Percentiles rank a stretch among this genome's conserved stretches.
Conservation (phyloP, 2,113 vertebrate genomes). For the Bombycilla garrulus region DNA sequence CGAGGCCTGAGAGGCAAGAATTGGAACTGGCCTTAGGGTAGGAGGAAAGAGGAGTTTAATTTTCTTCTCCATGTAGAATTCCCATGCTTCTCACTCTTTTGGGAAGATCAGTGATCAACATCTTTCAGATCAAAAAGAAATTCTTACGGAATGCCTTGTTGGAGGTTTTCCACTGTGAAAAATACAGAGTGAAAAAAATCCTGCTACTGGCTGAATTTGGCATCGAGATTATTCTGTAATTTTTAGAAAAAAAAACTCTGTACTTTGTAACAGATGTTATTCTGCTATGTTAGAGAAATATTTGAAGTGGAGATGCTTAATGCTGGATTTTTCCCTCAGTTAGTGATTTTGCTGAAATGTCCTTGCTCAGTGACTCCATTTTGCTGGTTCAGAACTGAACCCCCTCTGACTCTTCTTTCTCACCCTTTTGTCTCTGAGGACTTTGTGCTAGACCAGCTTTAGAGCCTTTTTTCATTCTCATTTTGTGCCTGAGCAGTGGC, state of each 20-base stretch:
- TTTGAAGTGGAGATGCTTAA: not conserved
- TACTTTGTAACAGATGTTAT: conserved; percentile 1
- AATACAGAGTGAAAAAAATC: not conserved
- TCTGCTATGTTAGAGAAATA: not conserved
- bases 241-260: not conserved
- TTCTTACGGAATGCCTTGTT: not conserved
- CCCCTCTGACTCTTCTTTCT: not conserved
- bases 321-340: not conserved
- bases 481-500: not conserved
- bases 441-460: not conserved
- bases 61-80: not conserved
- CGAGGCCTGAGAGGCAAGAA: not conserved
- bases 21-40: not conserved
- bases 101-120: not conserved
- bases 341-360: not conserved
- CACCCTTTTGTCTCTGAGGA: not conserved
- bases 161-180: not conserved
- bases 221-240: not conserved
- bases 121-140: not conserved
- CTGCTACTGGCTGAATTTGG: not conserved
- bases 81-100: not conserved
- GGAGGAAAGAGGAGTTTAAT: not conserved
- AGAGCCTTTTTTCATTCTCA: not conserved
- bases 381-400: not conserved
- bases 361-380: not conserved